These are phyloP conservation scores for Varanus salvator DNA, from an alignment of 2,113 vertebrate species.

Conservation along the genomic window DNA sequence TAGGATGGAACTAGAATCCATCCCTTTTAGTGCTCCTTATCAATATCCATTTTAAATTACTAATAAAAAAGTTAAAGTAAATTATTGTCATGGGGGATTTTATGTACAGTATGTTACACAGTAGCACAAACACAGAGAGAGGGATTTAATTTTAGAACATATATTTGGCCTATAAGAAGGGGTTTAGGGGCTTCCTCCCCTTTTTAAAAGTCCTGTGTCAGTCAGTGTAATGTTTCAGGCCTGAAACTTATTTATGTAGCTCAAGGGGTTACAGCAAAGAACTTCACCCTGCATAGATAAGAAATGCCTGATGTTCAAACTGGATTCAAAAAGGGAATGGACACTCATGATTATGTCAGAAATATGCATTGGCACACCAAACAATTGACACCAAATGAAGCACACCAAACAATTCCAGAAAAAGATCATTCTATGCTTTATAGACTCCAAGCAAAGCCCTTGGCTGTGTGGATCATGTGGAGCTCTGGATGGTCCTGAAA, in stretches of 20 bases:
- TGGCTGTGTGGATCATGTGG: no score
- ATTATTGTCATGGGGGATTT: not conserved
- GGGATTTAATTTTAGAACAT: not conserved
- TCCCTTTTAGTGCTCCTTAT: not conserved
- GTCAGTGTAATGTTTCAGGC: not conserved
- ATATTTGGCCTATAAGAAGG: not conserved
- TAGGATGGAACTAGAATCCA: not conserved
- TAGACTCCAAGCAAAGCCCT: no score
- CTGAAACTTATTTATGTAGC: conserved; percentile 27
- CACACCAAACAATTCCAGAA: no score
- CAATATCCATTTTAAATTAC: not conserved
- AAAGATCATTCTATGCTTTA: no score
- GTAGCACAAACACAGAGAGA: not conserved
- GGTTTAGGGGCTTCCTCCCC: not conserved
- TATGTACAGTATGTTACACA: not conserved
- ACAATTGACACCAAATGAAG: no score
- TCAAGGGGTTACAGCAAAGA: no score
- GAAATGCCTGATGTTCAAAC: no score
- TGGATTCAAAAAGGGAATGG: no score
- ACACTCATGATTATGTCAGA: no score
- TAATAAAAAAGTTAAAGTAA: not conserved
- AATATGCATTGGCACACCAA: no score
- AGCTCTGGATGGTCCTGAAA: no score
- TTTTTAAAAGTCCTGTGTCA: not conserved
- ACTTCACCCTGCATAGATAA: no score